Conservation (phyloP, 2,888 invertebrate species). For the Danaus chrysippus region DNA sequence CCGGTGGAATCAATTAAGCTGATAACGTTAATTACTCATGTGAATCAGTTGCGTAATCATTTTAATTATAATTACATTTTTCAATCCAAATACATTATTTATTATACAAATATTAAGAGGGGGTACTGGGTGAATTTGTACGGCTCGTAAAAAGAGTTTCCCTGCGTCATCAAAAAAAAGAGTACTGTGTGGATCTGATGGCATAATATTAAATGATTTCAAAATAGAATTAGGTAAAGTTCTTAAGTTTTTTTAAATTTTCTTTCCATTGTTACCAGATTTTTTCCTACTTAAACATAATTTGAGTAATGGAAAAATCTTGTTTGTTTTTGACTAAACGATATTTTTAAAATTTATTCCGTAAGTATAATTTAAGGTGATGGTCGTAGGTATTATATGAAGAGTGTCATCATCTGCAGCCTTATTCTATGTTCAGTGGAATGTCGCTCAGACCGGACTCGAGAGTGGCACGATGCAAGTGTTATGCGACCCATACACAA, state of each 20-base stretch:
- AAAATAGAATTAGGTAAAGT: too few species aligned
- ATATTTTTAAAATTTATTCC: not conserved
- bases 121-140: too few species aligned
- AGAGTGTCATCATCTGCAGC: not conserved
- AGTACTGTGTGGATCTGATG: constrained; percentile 27
- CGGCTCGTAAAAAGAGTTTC: too few species aligned
- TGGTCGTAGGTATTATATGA: not conserved
- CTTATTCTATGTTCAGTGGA: constrained; percentile 29
- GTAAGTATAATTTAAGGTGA: not conserved
- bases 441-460: constrained; percentile 49
- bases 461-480: constrained; percentile 38
- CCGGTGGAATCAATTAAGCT: constrained; percentile 19
- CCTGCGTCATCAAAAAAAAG: too few species aligned
- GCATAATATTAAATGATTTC: too few species aligned
- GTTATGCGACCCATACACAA: constrained; percentile 4
- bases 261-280: too few species aligned
- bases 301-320: too few species aligned
- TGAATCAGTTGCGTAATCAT: not conserved
- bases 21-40: constrained; percentile 15
- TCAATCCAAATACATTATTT: too few species aligned
- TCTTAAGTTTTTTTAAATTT: too few species aligned
- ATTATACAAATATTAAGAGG: too few species aligned
- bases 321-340: not conserved
- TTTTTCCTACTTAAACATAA: too few species aligned
- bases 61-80: too few species aligned